Percentiles rank a stretch among this genome's conserved stretches.
These are phyloP conservation scores for Pararge aegeria DNA, from an alignment of 1,140 invertebrate genomes.

Conservation along the genomic window DNA sequence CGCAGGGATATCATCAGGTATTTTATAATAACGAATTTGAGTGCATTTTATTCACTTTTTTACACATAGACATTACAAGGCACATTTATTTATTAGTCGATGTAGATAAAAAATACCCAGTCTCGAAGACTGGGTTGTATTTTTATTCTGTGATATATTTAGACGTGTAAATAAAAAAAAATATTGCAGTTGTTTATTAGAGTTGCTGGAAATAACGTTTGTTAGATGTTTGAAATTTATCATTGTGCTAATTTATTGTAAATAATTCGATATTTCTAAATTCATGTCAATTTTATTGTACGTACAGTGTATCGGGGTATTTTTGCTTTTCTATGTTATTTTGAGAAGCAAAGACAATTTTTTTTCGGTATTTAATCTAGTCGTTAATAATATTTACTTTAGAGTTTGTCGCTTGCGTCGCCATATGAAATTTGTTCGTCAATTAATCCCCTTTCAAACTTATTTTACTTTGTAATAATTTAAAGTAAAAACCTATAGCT, in stretches of 20 bases:
- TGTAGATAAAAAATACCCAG: conserved; percentile 33
- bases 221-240: conserved; percentile 10
- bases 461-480: too few relatives aligned
- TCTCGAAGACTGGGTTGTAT: conserved; percentile 64
- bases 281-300: not conserved
- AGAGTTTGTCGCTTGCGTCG: too few relatives aligned
- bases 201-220: not conserved
- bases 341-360: too few relatives aligned
- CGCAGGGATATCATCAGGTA: too few relatives aligned
- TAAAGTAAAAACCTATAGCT: too few relatives aligned
- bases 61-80: not conserved
- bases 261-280: not conserved
- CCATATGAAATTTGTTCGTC: too few relatives aligned
- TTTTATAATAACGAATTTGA: conserved; percentile 9
- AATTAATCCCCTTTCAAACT: too few relatives aligned
- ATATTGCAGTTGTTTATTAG: conserved; percentile 14
- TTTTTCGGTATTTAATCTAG: too few relatives aligned
- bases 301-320: not conserved
- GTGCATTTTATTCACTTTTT: conserved; percentile 10
- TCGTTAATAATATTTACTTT: too few relatives aligned
- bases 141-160: conserved; percentile 74
- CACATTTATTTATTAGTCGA: conserved; percentile 24
- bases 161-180: conserved; percentile 50
- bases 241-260: conserved; percentile 4
- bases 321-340: not conserved